Base-by-base conservation (phyloP, 2,888 invertebrate species). In the Cephus pygmeus region DNA sequence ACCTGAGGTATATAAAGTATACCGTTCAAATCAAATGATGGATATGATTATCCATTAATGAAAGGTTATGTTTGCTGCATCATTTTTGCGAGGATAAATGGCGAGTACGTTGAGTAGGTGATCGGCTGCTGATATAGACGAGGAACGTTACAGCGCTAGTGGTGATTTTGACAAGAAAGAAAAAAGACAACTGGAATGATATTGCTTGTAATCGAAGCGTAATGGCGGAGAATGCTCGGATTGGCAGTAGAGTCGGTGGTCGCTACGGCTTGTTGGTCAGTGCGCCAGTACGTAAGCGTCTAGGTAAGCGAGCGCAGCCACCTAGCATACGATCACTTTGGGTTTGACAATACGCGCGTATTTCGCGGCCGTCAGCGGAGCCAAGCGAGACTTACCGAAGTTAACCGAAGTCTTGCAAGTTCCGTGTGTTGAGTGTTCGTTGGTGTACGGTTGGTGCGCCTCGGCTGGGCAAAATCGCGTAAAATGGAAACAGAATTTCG, bases 401-500 rank as follows among this genome's bases (percentile, higher is more conserved):
- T 35, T 35, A 34, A 74, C 36, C 34, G 74, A 74, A 74, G 74
- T 74, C 34, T 30, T 68, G 83, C 77, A 81, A 79, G 81, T 77
- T 81, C 81, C 80, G 84, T 84, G 84, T 87, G 83, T 82, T 78
- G 76, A 74, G 79, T 83, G 84, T 86, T 86, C 85, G 85, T 87
- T 84, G 82, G 85, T 87, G 85, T 87, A 83, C 84, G 84, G 83
- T 85, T 86, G 81, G 83, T 85, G 86, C 83, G 84, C 85, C 84
- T 86, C 86, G 84, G 80, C 84, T 83, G 85, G 84, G 83, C 83
- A 84, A 82, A 86, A 85, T 87, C 85, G 83, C 85, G 81, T 87
- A 88, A 88, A 87, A 89, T 89, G 89, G 88, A 89, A 88, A 88
- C 80, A 83, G 84, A 89, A 87, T 87, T 86, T 83, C 84, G 85